A percentile compares a stretch with the other conserved stretches of the same genome.
phyloP scores from a whole-genome alignment of 2,113 vertebrate genomes.

The Acrocephalus kingi region DNA sequence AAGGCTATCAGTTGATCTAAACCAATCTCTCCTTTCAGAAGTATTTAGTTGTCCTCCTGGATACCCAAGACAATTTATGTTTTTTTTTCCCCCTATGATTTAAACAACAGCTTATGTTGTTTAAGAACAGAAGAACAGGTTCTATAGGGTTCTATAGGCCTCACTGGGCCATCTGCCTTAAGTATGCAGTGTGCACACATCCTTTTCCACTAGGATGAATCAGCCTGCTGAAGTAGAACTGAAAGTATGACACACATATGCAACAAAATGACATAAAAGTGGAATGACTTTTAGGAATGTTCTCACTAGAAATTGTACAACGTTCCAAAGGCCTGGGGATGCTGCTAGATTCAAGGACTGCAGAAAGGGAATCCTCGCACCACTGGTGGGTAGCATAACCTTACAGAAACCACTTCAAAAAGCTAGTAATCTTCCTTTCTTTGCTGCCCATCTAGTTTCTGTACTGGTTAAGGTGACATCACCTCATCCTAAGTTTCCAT shows the following conservation, averaged over 20 bases:
- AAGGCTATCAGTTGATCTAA: background rate
- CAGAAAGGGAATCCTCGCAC: background rate
- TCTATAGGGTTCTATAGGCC: background rate
- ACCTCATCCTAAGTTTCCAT: background rate
- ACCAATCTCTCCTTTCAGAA: background rate
- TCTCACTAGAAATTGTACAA: background rate
- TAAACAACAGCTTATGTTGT: background rate
- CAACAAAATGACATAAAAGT: background rate
- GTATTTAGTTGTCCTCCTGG: background rate
- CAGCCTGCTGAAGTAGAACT: background rate
- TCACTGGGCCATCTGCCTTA: background rate
- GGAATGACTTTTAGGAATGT: background rate
- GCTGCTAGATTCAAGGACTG: background rate
- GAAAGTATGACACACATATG: background rate
- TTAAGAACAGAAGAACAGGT: background rate
- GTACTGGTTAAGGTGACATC: background rate
- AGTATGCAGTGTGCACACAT: background rate
- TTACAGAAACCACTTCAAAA: background rate
- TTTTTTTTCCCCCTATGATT: background rate
- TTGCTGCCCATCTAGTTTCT: background rate
- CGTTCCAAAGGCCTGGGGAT: background rate
- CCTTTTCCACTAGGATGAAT: slow-evolving; percentile 25
- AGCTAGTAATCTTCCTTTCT: background rate
- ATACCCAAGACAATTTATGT: background rate
- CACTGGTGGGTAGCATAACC: no score